Evolutionary conservation across 2,797 vertebrate genomes (phyloP), one percentile per base, ranked within the genome.

Genomic region (Pampus argenteus): DNA sequence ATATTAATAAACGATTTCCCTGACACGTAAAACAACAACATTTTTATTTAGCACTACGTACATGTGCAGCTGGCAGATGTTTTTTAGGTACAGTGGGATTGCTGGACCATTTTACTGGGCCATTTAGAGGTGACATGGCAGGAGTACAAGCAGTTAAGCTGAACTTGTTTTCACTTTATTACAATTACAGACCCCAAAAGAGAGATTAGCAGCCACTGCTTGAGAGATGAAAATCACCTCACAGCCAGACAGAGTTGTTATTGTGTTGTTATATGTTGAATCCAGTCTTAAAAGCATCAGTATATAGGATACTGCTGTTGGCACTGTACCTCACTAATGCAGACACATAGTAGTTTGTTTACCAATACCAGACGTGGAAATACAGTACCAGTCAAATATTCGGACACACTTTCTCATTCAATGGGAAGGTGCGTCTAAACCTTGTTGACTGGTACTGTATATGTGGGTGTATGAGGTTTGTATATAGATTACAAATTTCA

Each of bases 91-190:
- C 26, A 45, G 62, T 45, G 8, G 25, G 36, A 25, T 54, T 25
- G 18, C 18, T 56, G 52, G 42, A 55, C 25, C 34, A 13, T 56
- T 36, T 66, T 42, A 36, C 26, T 49, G 50, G 40, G 44, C 29
- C 48, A 48, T 29, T 29, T 78, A 34, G 59, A 67, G 7, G 36
- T 64, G 50, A 60, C 70, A 73, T 23, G 26, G 47, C 56, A 52
- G 64, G 48, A 50, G 44, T 49, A 56, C 1, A 65, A 66, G 57
- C 47, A n/a, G 44, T 71, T 66, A 6, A 52, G 57, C 56, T 44
- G 23, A 26, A 20, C 38, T 54, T 29, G 28, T 52, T 15, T 70
- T 81, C 58, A 65, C 42, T 67, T 49, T 42, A 29, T 44, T 54
- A 40, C 67, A 61, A 54, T 63, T 20, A 34, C 38, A 44, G 45